Conservation (phyloP, 2,888 invertebrate species). For the Fissipunctia ypsillon region DNA sequence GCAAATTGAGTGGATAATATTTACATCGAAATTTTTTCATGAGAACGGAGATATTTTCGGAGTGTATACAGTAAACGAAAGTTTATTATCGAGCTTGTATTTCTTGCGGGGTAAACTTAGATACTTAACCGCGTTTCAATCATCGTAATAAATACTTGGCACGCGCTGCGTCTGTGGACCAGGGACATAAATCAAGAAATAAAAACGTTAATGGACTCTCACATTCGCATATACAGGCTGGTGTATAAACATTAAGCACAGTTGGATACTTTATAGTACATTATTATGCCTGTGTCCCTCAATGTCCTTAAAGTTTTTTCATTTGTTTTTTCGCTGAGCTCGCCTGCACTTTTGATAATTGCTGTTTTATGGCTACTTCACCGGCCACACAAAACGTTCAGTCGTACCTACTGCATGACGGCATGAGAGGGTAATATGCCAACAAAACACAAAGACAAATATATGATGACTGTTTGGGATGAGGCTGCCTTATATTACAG, state of each 20-base stretch:
- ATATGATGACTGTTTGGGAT: slow-evolving; percentile 45
- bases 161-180: slow-evolving; percentile 50
- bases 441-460: slow-evolving; percentile 50
- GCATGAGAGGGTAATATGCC: slow-evolving; percentile 53
- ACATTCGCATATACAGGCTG: slow-evolving; percentile 49
- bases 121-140: slow-evolving; percentile 61
- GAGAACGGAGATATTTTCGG: slow-evolving; percentile 56
- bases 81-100: slow-evolving; percentile 52
- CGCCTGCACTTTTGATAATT: slow-evolving; percentile 64
- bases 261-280: slow-evolving; percentile 54
- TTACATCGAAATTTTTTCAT: slow-evolving; percentile 67
- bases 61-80: slow-evolving; percentile 40
- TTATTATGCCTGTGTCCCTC: slow-evolving; percentile 54
- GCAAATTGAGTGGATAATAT: slow-evolving; percentile 70
- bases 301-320: slow-evolving; percentile 61
- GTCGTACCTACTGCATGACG: slow-evolving; percentile 43
- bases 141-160: slow-evolving; percentile 64
- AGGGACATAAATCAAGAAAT: slow-evolving; percentile 61
- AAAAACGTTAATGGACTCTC: slow-evolving; percentile 59
- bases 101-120: slow-evolving; percentile 55
- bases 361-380: slow-evolving; percentile 64
- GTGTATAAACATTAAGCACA: slow-evolving; percentile 51
- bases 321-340: slow-evolving; percentile 57
- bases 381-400: slow-evolving; percentile 54
- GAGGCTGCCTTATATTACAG: slow-evolving; percentile 24